Conservation (phyloP, 1,140 invertebrate genomes). For the Campoletis sonorensis region DNA sequence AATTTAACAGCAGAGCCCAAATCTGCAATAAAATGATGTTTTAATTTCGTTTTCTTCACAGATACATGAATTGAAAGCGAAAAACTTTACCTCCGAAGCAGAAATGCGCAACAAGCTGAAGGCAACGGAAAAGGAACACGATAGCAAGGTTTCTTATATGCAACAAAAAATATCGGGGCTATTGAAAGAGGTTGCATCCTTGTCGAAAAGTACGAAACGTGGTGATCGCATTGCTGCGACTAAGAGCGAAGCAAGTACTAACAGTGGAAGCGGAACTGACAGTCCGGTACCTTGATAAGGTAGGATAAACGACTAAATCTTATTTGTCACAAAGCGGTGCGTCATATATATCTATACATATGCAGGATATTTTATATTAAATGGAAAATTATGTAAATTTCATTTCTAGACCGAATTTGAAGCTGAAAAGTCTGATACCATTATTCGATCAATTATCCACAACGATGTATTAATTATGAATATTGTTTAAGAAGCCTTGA, state of each 20-base stretch:
- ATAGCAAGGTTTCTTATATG: conserved; percentile 87
- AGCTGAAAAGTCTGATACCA: no score
- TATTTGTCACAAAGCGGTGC: conserved; percentile 32
- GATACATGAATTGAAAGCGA: conserved; percentile 95
- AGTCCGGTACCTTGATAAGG: conserved; percentile 80
- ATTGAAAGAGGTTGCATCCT: conserved; percentile 89
- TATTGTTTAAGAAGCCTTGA: no score
- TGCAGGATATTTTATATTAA: not conserved
- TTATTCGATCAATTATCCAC: no score
- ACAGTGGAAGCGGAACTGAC: conserved; percentile 86
- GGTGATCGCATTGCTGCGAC: conserved; percentile 75
- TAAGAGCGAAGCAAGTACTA: conserved; percentile 78
- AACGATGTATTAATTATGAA: no score
- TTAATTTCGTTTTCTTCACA: conserved; percentile 65
- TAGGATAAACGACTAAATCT: conserved; percentile 53
- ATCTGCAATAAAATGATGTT: not conserved
- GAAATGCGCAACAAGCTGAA: conserved; percentile 92
- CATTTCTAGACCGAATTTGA: no score
- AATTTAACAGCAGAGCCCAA: no score
- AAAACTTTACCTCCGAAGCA: conserved; percentile 91
- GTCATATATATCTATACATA: conserved; percentile 15
- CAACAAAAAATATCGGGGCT: conserved; percentile 87
- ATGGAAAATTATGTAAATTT: no score
- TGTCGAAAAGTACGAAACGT: conserved; percentile 88
- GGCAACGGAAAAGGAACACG: conserved; percentile 86